phyloP scores from a whole-genome alignment of 2,888 invertebrate genomes.

The Lasioglossum zephyrum region DNA sequence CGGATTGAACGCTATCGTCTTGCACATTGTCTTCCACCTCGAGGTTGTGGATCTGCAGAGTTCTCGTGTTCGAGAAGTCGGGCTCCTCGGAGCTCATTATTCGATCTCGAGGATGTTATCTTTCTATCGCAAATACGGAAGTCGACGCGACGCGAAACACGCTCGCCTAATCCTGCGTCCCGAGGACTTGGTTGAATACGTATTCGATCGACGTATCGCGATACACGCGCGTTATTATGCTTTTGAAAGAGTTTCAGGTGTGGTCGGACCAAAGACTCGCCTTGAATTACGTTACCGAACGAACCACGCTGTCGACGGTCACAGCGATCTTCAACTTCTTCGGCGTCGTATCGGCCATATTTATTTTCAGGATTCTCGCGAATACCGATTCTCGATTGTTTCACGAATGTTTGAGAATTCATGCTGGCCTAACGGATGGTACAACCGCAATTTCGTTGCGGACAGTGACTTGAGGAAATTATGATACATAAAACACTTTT shows the following conservation, averaged over 20 bases:
- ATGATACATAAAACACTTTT: background rate
- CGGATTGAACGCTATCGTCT: constrained; percentile 42
- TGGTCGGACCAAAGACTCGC: constrained; percentile 16
- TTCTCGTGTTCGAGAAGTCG: constrained; percentile 67
- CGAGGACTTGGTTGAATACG: constrained; percentile 10
- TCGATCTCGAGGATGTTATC: constrained; percentile 11
- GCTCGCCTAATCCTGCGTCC: background rate
- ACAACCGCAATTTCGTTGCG: background rate
- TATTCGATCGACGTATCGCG: constrained; percentile 20
- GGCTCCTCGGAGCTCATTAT: constrained; percentile 56
- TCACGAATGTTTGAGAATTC: background rate
- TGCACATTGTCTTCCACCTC: constrained; percentile 48
- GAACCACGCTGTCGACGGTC: constrained; percentile 2
- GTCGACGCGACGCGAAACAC: constrained; percentile 15
- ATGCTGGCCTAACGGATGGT: background rate
- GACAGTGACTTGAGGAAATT: background rate
- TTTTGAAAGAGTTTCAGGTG: constrained; percentile 10
- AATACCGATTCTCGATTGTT: constrained; percentile 16
- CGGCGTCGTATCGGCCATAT: background rate
- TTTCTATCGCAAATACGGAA: constrained; percentile 21
- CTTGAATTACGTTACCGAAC: constrained; percentile 18
- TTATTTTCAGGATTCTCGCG: background rate
- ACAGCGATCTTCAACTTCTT: constrained; percentile 14
- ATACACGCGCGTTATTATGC: background rate
- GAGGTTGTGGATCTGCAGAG: constrained; percentile 60